A percentile compares a stretch with the other conserved stretches of the same genome.
Conservation (phyloP, 2,113 vertebrate genomes). For the Gasterosteus nipponicus region DNA sequence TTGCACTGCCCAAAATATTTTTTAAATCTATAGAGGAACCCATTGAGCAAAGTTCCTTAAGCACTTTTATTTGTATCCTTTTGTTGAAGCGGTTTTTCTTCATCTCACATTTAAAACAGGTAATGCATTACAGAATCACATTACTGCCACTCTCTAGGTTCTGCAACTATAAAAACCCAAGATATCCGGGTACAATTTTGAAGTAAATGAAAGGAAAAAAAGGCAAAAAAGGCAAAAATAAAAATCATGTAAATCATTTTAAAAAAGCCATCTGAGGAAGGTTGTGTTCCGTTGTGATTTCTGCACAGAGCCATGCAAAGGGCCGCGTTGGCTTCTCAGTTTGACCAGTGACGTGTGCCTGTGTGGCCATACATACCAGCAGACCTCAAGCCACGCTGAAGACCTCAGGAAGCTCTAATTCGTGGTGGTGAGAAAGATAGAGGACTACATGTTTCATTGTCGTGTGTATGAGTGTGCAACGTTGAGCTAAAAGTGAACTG, state of each 20-base stretch:
- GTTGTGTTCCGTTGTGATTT: constrained; percentile 47
- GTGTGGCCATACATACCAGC: constrained; percentile 53
- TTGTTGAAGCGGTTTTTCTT: constrained; percentile 33
- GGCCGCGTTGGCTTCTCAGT: constrained; percentile 57
- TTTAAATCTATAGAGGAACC: constrained; percentile 30
- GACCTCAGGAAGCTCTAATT: constrained; percentile 79
- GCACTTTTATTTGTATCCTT: constrained; percentile 67
- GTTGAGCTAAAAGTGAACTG: constrained; percentile 63
- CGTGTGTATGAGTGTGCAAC: constrained; percentile 61
- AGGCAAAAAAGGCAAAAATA: constrained; percentile 65
- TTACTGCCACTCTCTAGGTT: constrained; percentile 72
- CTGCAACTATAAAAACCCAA: constrained; percentile 70
- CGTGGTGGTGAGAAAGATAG: constrained; percentile 57
- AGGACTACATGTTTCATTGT: constrained; percentile 55
- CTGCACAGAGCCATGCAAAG: constrained; percentile 78
- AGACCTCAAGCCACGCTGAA: constrained; percentile 67
- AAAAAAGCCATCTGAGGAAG: constrained; percentile 61
- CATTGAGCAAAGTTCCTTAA: constrained; percentile 50
- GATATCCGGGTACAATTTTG: constrained; percentile 54
- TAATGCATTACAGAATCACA: constrained; percentile 75
- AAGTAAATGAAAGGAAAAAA: constrained; percentile 48
- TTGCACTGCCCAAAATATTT: neutral
- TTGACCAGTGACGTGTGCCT: constrained; percentile 49
- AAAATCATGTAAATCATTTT: constrained; percentile 52
- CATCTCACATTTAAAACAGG: constrained; percentile 66